These are phyloP conservation scores for human (Homo sapiens) DNA, from an alignment of 2,113 vertebrate genomes.

Conservation along the genomic window DNA sequence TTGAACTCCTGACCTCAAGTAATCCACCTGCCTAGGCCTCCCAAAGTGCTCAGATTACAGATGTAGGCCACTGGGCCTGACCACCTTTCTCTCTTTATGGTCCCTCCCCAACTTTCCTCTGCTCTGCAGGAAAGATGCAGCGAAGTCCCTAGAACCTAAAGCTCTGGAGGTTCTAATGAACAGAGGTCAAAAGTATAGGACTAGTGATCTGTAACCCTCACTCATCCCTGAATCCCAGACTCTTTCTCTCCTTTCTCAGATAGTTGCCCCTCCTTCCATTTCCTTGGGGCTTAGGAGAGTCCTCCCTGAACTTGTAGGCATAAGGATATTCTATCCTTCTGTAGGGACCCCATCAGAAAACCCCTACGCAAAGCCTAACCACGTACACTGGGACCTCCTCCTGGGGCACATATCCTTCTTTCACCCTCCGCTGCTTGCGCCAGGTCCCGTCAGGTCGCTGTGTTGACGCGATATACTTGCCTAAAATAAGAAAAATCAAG, in stretches of 20 bases:
- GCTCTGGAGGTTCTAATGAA: background rate
- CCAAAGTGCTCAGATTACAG: background rate
- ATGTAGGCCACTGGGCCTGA: background rate
- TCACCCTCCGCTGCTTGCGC: slow-evolving; percentile 94
- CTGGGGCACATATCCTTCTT: slow-evolving; percentile 95
- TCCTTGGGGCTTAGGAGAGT: background rate
- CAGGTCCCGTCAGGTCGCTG: slow-evolving; percentile 96
- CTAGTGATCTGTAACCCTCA: background rate
- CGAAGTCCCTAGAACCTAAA: background rate
- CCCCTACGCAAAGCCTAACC: background rate
- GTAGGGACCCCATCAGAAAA: background rate
- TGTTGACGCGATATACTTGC: slow-evolving; percentile 95
- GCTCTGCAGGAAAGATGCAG: background rate
- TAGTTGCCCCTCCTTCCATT: background rate
- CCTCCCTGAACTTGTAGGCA: background rate
- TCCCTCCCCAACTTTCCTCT: background rate
- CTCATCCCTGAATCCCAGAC: background rate
- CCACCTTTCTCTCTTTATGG: background rate
- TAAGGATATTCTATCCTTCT: background rate
- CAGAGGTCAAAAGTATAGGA: background rate
- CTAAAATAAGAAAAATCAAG: slow-evolving; percentile 80
- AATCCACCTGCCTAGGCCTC: background rate
- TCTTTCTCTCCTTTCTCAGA: background rate
- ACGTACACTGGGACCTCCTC: slow-evolving; percentile 97
- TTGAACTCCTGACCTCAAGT: background rate